Percentiles rank a stretch among this genome's conserved stretches.
phyloP scores from a whole-genome alignment of 2,888 invertebrate species.

The Steinernema hermaphroditum region DNA sequence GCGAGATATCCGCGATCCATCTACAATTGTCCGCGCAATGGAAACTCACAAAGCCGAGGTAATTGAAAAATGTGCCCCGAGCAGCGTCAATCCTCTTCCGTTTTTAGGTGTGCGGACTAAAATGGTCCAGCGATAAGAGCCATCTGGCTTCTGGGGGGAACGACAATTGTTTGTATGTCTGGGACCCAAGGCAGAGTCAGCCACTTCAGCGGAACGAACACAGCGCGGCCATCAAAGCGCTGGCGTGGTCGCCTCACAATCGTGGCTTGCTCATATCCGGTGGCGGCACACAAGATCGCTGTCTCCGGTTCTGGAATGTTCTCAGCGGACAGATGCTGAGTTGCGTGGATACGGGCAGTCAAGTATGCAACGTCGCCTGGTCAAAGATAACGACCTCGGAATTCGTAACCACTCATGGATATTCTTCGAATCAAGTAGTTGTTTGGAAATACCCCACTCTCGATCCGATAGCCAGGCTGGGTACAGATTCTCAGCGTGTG shows the following conservation, averaged over 20 bases:
- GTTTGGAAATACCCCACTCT: conserved; percentile 98
- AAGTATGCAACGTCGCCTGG: conserved; percentile 97
- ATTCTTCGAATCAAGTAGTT: conserved; percentile 95
- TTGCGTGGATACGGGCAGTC: conserved; percentile 93
- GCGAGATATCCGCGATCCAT: conserved; percentile 81
- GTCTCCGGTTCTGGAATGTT: conserved; percentile 91
- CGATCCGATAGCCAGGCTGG: conserved; percentile 92
- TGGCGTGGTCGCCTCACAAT: conserved; percentile 98
- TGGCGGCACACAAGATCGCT: conserved; percentile 97
- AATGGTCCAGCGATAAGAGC: conserved; percentile 97
- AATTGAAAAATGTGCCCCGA: too few species aligned
- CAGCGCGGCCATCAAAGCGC: conserved; percentile 91
- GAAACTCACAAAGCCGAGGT: conserved; percentile 93
- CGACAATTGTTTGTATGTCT: conserved; percentile 90
- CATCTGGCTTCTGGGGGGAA: conserved; percentile 97
- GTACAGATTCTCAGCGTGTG: conserved; percentile 93
- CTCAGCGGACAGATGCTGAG: conserved; percentile 96
- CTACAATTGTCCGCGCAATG: conserved; percentile 76
- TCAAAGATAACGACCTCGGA: conserved; percentile 96
- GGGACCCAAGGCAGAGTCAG: conserved; percentile 77
- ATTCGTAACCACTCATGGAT: conserved; percentile 92
- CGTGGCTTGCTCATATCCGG: conserved; percentile 93
- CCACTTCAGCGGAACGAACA: conserved; percentile 90
- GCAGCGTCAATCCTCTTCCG: conserved; percentile 24
- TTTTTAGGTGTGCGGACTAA: conserved; percentile 80